Percentiles rank a stretch among this genome's conserved stretches.
Conservation (phyloP, 2,888 invertebrate species). For the Ecliptopera silaceata region DNA sequence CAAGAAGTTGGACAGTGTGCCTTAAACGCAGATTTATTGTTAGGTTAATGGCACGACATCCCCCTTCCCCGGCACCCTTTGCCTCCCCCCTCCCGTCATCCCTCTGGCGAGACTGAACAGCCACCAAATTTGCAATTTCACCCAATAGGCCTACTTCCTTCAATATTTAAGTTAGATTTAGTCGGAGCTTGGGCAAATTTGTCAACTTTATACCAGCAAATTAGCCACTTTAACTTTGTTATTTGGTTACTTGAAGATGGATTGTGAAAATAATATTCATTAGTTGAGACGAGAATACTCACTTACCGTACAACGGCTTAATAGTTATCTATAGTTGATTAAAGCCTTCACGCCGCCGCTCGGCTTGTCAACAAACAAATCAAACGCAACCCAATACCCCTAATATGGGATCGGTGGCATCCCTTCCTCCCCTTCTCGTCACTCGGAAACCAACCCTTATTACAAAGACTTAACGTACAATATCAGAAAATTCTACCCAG, state of each 20-base stretch:
- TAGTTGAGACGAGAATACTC: not conserved
- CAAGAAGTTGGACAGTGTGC: conserved; percentile 12
- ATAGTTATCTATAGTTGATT: conserved; percentile 7
- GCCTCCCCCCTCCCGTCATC: not conserved
- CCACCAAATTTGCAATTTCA: conserved; percentile 13
- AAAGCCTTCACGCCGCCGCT: conserved; percentile 6
- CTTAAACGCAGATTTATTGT: conserved; percentile 21
- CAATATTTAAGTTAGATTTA: conserved; percentile 24
- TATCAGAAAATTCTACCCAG: not conserved
- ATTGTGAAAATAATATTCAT: not conserved
- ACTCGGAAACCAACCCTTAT: conserved; percentile 8
- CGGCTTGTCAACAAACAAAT: conserved; percentile 27
- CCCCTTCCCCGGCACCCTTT: not conserved
- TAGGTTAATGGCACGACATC: conserved; percentile 19
- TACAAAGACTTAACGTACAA: conserved; percentile 13
- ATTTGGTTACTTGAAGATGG: conserved; percentile 21
- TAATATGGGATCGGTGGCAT: conserved; percentile 16
- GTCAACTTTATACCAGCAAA: conserved; percentile 17
- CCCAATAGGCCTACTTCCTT: conserved; percentile 7
- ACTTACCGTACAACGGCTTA: not conserved
- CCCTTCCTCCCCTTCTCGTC: not conserved
- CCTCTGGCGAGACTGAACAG: not conserved
- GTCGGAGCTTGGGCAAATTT: conserved; percentile 12
- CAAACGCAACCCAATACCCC: conserved; percentile 20
- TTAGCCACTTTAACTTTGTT: conserved; percentile 26